A percentile compares a stretch with the other conserved stretches of the same genome.
These are phyloP conservation scores for Poeciliopsis turrubarensis DNA, from an alignment of 2,113 vertebrate species.

Conservation along the genomic window DNA sequence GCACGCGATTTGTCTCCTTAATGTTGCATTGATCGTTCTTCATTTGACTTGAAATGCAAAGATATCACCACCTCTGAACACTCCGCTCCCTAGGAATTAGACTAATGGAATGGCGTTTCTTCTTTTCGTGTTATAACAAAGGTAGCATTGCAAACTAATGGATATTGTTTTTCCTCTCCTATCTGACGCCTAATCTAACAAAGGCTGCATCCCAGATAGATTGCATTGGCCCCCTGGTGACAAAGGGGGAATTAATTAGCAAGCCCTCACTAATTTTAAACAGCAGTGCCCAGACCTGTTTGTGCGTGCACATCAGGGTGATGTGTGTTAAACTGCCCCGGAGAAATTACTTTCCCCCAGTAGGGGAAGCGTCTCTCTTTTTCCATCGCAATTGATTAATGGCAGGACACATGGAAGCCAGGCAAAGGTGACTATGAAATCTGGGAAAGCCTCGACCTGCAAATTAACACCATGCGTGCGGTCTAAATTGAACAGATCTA, in stretches of 20 bases:
- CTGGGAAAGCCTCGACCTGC: constrained; percentile 69
- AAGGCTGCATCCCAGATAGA: constrained; percentile 70
- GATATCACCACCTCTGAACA: constrained; percentile 48
- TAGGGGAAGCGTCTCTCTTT: constrained; percentile 49
- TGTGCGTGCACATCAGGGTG: constrained; percentile 64
- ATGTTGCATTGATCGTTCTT: constrained; percentile 74
- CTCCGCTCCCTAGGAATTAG: constrained; percentile 70
- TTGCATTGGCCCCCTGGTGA: constrained; percentile 63
- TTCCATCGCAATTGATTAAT: constrained; percentile 74
- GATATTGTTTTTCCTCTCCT: constrained; percentile 76
- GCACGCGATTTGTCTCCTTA: constrained; percentile 65
- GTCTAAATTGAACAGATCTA: constrained; percentile 74
- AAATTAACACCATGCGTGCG: constrained; percentile 64
- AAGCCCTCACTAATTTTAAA: constrained; percentile 74
- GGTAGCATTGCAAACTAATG: constrained; percentile 71
- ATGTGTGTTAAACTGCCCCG: constrained; percentile 58
- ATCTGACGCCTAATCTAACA: constrained; percentile 75
- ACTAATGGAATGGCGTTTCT: constrained; percentile 64
- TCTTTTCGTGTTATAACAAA: constrained; percentile 60
- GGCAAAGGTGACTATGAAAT: constrained; percentile 68
- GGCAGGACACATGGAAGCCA: constrained; percentile 61
- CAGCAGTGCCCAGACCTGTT: constrained; percentile 64
- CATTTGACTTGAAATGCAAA: constrained; percentile 74
- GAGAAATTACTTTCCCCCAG: constrained; percentile 73
- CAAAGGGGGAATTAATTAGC: constrained; percentile 80